phyloP scores from a whole-genome alignment of 2,113 vertebrate genomes.

The Triplophysa siluroides region DNA sequence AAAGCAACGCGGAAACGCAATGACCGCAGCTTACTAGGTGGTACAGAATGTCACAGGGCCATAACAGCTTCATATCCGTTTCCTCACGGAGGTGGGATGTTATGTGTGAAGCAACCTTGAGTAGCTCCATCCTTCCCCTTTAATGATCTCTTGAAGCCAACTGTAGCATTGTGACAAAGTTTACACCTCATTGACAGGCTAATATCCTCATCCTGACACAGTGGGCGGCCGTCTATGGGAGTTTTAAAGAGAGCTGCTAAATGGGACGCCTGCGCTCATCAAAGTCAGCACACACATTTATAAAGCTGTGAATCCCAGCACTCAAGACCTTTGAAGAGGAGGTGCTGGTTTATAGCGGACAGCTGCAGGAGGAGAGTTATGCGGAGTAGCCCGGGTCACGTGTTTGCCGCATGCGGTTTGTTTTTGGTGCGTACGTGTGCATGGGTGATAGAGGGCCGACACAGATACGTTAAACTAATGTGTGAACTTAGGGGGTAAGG shows the following conservation, averaged over 20 bases:
- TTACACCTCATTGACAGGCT: constrained; percentile 69
- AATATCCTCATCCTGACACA: constrained; percentile 67
- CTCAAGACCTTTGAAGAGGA: constrained; percentile 58
- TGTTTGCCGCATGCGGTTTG: background rate
- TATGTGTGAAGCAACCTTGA: constrained; percentile 40
- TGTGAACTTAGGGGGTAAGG: background rate
- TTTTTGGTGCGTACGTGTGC: background rate
- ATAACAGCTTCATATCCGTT: constrained; percentile 50
- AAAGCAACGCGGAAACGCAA: background rate
- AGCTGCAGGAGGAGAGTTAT: constrained; percentile 51
- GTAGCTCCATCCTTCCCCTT: constrained; percentile 17
- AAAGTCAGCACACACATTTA: constrained; percentile 63
- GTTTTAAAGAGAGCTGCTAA: constrained; percentile 66
- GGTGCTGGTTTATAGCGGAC: constrained; percentile 63
- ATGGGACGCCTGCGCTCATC: constrained; percentile 67
- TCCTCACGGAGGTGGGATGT: constrained; percentile 16
- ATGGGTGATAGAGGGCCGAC: background rate
- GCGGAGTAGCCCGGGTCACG: background rate
- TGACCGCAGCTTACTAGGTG: constrained; percentile 22
- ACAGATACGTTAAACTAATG: background rate
- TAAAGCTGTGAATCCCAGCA: constrained; percentile 63
- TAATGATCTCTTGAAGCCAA: constrained; percentile 52
- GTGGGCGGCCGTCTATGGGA: constrained; percentile 57
- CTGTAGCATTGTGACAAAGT: constrained; percentile 64
- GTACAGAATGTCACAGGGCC: constrained; percentile 39